These are phyloP conservation scores for Zaprionus vittiger DNA, from an alignment of 1,140 invertebrate species.

Conservation along the genomic window DNA sequence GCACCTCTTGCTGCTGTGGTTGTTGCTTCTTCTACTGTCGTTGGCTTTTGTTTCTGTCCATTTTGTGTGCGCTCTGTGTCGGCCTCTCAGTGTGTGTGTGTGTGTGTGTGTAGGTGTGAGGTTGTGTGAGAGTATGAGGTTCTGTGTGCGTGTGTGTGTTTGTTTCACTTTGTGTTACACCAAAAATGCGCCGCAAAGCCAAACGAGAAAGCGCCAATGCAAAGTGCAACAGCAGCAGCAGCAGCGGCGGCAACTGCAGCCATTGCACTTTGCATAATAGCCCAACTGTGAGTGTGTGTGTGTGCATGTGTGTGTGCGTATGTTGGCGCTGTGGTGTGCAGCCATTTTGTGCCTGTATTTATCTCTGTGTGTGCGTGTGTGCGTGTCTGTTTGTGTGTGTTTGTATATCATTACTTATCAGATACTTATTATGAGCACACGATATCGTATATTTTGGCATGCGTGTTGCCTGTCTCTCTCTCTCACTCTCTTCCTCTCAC, in stretches of 20 bases:
- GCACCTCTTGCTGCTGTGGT: not conserved
- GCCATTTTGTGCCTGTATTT: conserved; percentile 78
- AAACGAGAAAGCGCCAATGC: conserved; percentile 70
- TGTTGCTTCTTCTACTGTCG: conserved; percentile 26
- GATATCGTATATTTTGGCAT: conserved; percentile 82
- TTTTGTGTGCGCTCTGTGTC: conserved; percentile 34
- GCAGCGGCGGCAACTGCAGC: conserved; percentile 62
- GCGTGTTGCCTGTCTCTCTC: conserved; percentile 39
- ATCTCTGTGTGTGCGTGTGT: conserved; percentile 39
- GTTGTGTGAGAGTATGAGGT: conserved; percentile 2
- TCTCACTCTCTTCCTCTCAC: not conserved
- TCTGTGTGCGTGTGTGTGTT: conserved; percentile 44
- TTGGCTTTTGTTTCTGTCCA: conserved; percentile 69
- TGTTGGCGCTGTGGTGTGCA: conserved; percentile 68
- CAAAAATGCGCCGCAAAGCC: conserved; percentile 81
- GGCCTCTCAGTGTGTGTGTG: not conserved
- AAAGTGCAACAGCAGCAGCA: conserved; percentile 52
- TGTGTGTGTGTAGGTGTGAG: conserved; percentile 14
- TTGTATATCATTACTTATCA: conserved; percentile 83
- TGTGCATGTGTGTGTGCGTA: conserved; percentile 38
- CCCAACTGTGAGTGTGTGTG: conserved; percentile 29
- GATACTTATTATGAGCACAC: conserved; percentile 81
- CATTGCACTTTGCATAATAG: conserved; percentile 81
- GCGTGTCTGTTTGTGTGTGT: conserved; percentile 63
- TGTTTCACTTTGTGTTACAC: conserved; percentile 77